phyloP scores from a whole-genome alignment of 1,140 invertebrate genomes.

The Halictus rubicundus region DNA sequence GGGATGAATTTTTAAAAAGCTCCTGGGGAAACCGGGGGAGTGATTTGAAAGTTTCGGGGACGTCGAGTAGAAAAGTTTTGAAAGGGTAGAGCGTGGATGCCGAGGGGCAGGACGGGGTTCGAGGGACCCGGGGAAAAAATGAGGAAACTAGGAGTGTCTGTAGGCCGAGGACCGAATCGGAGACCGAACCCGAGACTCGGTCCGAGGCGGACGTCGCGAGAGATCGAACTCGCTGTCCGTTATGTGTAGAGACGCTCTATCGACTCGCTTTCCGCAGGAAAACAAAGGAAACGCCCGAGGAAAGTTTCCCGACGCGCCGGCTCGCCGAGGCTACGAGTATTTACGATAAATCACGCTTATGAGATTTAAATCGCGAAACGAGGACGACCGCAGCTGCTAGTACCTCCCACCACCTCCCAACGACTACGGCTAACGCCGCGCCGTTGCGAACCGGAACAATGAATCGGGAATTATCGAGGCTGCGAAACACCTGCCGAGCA shows the following conservation, averaged over 20 bases:
- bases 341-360: slow-evolving; percentile 53
- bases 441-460: too few species aligned
- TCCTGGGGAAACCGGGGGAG: slow-evolving; percentile 49
- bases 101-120: neutral
- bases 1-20: slow-evolving; percentile 68
- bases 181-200: too few species aligned
- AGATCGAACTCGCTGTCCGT: slow-evolving; percentile 53
- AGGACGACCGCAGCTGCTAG: neutral
- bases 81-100: slow-evolving; percentile 41
- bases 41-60: slow-evolving; percentile 67
- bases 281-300: slow-evolving; percentile 21
- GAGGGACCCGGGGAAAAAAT: neutral
- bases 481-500: too few species aligned
- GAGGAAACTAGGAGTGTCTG: slow-evolving; percentile 5
- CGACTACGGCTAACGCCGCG: too few species aligned
- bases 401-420: neutral
- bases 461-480: too few species aligned
- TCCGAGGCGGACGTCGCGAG: slow-evolving; percentile 19
- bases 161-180: slow-evolving; percentile 12
- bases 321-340: slow-evolving; percentile 13
- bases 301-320: slow-evolving; percentile 38
- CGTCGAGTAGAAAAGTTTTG: slow-evolving; percentile 66
- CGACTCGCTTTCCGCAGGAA: slow-evolving; percentile 30
- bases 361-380: slow-evolving; percentile 47
- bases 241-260: slow-evolving; percentile 45